Base-by-base conservation (phyloP, 1,140 invertebrate genomes). In the Microplitis mediator region DNA sequence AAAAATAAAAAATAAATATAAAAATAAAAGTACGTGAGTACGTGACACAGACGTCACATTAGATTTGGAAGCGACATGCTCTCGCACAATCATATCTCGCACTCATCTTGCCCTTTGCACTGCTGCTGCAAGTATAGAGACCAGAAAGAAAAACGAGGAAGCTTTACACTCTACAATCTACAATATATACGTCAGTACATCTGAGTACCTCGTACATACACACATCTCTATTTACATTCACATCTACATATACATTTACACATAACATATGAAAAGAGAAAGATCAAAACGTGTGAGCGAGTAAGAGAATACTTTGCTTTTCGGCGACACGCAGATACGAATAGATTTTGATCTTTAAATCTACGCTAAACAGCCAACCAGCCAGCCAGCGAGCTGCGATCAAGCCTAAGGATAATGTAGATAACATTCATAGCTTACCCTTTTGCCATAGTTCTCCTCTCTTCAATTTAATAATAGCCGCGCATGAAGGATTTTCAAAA, bases 1-100 rank as follows among this genome's bases (percentile, higher is more conserved):
- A 23, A 54, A 2, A 16, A 45, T 23, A 32, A 9, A 56, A 62
- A 39, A 63, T 32, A 32, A 54, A 61, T 45, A 54, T 73, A 63
- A 31, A 45, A 72, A 32, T 74, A 73, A 58, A 74, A 66, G 67
- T 52, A 70, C 68, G 60, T 66, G 78, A 60, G 76, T 80, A 82
- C 78, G 83, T 85, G 85, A 85, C 82, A 81, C 78, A 81, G 81
- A 86, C 84, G 84, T 86, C 85, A 84, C 85, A 83, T 85, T 84
- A 84, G 83, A 86, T 86, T 85, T 81, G 81, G 78, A 82, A 80
- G 79, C 80, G 82, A 84, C 83, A 82, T 81, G 83, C 72, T 69
- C 74, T 69, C 70, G 63, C 60, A 82, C 83, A 86, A 86, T 81
- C 83, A 80, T 86, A 86, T 86, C 85, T 80, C 52, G 54, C 67